Conservation (phyloP, 2,888 invertebrate genomes). For the Eupithecia abbreviata region DNA sequence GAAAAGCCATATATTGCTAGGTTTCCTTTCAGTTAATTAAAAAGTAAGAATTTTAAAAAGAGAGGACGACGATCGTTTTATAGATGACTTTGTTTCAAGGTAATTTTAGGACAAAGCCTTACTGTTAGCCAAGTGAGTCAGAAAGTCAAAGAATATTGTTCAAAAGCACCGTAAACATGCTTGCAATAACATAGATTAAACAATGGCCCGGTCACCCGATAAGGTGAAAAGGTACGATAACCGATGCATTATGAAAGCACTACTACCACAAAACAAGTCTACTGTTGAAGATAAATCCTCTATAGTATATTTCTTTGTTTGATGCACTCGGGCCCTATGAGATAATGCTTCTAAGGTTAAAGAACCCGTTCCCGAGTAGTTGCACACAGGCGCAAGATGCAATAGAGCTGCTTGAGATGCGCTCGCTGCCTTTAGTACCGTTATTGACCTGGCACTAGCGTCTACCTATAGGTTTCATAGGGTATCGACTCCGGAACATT, state of each 20-base stretch:
- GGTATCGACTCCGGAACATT: slow-evolving; percentile 40
- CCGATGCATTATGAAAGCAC: slow-evolving; percentile 67
- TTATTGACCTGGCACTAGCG: slow-evolving; percentile 69
- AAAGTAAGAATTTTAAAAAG: not conserved
- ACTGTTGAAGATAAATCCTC: slow-evolving; percentile 57
- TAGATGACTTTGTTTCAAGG: slow-evolving; percentile 25
- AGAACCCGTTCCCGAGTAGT: slow-evolving; percentile 48
- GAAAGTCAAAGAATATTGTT: slow-evolving; percentile 54
- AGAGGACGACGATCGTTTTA: slow-evolving; percentile 20
- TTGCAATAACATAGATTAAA: slow-evolving; percentile 55
- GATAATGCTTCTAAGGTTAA: slow-evolving; percentile 64
- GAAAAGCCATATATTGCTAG: not conserved
- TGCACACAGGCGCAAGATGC: slow-evolving; percentile 59
- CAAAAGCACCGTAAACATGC: slow-evolving; percentile 46
- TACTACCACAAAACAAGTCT: slow-evolving; percentile 44
- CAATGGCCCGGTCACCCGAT: slow-evolving; percentile 75
- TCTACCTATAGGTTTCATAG: slow-evolving; percentile 36
- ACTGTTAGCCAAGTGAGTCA: slow-evolving; percentile 47
- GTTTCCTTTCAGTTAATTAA: slow-evolving; percentile 7
- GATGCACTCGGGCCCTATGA: slow-evolving; percentile 52
- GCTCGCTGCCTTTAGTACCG: slow-evolving; percentile 66
- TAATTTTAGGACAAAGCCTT: slow-evolving; percentile 32
- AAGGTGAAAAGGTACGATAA: slow-evolving; percentile 69
- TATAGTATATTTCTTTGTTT: slow-evolving; percentile 58
- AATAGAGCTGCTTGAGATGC: slow-evolving; percentile 71